Percentiles rank a stretch among this genome's conserved stretches.
These are phyloP conservation scores for Ciconia maguari DNA, from an alignment of 2,113 vertebrate species.

Conservation along the genomic window DNA sequence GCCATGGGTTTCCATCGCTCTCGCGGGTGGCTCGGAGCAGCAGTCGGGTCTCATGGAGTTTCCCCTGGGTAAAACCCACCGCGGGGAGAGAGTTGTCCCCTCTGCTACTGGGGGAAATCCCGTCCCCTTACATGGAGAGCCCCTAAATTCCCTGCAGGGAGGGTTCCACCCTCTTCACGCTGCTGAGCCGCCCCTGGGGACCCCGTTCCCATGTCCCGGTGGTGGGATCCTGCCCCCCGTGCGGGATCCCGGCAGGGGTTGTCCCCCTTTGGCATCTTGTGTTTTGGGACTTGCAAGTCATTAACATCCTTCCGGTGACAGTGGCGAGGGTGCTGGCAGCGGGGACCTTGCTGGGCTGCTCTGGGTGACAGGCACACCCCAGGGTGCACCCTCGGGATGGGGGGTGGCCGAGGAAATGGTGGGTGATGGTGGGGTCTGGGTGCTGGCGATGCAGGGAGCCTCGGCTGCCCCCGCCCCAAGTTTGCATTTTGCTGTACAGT, in stretches of 20 bases:
- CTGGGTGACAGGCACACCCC: neutral
- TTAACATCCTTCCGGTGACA: neutral
- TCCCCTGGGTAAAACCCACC: neutral
- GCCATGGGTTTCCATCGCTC: neutral
- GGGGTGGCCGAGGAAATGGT: neutral
- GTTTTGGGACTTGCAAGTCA: neutral
- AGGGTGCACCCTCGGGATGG: neutral
- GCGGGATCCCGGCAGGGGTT: neutral
- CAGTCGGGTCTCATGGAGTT: neutral
- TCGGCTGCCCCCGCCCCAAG: neutral
- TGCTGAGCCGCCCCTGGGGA: neutral
- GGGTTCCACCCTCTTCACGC: neutral
- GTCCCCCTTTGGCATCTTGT: rapidly evolving
- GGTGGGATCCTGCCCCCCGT: neutral
- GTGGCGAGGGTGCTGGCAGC: rapidly evolving
- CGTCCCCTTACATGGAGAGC: neutral
- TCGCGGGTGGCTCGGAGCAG: rapidly evolving
- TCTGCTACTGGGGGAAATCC: neutral
- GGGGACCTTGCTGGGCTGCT: neutral
- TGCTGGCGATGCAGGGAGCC: neutral
- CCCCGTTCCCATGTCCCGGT: rapidly evolving
- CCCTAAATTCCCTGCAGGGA: neutral
- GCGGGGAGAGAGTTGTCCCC: neutral
- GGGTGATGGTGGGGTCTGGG: neutral
- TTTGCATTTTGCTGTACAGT: neutral